Percentiles rank a stretch among this genome's conserved stretches.
phyloP scores from a whole-genome alignment of 2,888 invertebrate species.

The Nezara viridula region DNA sequence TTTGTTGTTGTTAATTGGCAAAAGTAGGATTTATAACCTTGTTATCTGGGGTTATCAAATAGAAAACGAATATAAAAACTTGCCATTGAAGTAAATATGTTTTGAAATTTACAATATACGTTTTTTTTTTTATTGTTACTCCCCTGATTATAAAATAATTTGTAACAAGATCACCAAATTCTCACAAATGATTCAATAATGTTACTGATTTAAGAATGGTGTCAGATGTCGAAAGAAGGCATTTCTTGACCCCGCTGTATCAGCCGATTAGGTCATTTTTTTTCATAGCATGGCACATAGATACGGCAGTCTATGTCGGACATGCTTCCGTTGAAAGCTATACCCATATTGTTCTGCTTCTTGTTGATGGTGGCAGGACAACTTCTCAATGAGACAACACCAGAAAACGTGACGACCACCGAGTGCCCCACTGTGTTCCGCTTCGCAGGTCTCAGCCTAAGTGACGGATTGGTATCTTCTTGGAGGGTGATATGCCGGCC shows the following conservation, averaged over 20 bases:
- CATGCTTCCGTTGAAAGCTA: neutral
- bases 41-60: neutral
- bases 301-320: neutral
- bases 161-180: too few relatives aligned
- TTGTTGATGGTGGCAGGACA: neutral
- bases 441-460: conserved; percentile 7
- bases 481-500: neutral
- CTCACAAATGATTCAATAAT: neutral
- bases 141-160: too few relatives aligned
- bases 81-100: too few relatives aligned
- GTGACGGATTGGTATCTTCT: neutral
- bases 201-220: neutral
- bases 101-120: too few relatives aligned
- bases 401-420: neutral
- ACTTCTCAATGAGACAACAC: neutral
- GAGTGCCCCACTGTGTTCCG: neutral
- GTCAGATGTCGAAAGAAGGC: neutral
- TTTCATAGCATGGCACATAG: neutral
- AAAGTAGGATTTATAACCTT: too few relatives aligned
- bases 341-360: neutral
- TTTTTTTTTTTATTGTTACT: too few relatives aligned
- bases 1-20: too few relatives aligned
- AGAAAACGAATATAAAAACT: neutral
- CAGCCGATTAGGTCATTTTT: neutral
- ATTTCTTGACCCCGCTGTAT: neutral